Evolutionary conservation across 2,797 vertebrate genomes (phyloP).

Genomic region (Remorina albescens): DNA sequence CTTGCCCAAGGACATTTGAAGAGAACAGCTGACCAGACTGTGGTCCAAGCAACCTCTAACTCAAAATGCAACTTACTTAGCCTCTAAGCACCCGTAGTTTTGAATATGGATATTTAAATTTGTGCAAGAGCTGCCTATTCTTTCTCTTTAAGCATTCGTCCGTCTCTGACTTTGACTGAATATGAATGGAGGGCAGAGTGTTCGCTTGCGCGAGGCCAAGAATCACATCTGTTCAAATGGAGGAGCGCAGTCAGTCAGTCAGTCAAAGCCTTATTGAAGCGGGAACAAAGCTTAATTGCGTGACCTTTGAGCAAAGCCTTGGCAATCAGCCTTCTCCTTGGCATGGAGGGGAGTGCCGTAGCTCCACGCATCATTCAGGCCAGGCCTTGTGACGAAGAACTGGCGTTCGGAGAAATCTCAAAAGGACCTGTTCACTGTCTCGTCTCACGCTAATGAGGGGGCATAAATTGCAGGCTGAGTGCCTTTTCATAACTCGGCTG

Average conservation of each 20-base stretch:
- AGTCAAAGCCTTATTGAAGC: constrained; percentile 71
- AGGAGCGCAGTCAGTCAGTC: constrained; percentile 56
- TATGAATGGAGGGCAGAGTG: constrained; percentile 40
- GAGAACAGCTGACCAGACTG: constrained; percentile 14
- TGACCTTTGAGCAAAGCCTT: constrained; percentile 78
- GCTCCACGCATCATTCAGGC: constrained; percentile 66
- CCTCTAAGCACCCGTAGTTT: constrained; percentile 17
- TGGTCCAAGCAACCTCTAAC: constrained; percentile 22
- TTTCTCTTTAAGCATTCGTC: constrained; percentile 11
- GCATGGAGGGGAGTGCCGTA: constrained; percentile 58
- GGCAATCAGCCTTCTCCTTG: constrained; percentile 79
- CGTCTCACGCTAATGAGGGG: constrained; percentile 74
- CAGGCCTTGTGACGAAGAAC: constrained; percentile 65
- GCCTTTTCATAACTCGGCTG: constrained; percentile 64
- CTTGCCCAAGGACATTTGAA: constrained; percentile 24
- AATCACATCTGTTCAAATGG: constrained; percentile 72
- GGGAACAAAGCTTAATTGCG: constrained; percentile 80
- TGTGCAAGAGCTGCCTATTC: constrained; percentile 22
- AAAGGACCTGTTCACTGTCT: constrained; percentile 77
- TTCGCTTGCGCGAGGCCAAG: constrained; percentile 55
- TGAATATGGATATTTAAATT: constrained; percentile 45
- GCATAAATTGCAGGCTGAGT: constrained; percentile 67
- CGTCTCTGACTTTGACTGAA: constrained; percentile 27
- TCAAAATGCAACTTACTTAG: constrained; percentile 29
- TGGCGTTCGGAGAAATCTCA: constrained; percentile 61